Evolutionary conservation across 2,888 invertebrate species (phyloP).

Genomic region (Leptopterna dolabrata): DNA sequence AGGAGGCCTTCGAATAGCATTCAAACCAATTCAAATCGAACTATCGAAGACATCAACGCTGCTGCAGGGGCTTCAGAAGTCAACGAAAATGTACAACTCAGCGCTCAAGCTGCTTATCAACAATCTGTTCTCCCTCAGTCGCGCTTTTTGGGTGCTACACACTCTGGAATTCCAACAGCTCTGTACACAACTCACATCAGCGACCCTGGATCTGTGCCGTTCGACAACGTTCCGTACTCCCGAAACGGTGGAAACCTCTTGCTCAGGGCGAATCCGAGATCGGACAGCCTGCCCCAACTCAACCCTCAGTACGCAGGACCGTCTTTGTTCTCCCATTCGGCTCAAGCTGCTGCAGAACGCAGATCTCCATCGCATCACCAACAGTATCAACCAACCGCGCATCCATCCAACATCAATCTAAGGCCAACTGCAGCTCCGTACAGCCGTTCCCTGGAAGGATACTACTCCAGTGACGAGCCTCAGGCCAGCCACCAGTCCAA

Average conservation of each 20-base stretch:
- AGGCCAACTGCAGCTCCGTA: background rate
- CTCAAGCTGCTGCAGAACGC: background rate
- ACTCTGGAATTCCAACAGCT: background rate
- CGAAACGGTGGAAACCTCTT: background rate
- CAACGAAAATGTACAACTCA: background rate
- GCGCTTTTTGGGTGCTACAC: background rate
- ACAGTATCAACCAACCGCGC: background rate
- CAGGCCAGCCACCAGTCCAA: background rate
- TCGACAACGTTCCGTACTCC: background rate
- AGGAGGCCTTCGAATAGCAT: background rate
- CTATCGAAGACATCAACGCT: background rate
- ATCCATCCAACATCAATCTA: background rate
- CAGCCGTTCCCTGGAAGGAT: background rate
- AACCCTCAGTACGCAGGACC: background rate
- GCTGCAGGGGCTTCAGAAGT: background rate
- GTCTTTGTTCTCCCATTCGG: background rate
- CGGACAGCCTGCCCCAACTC: background rate
- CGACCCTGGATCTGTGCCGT: background rate
- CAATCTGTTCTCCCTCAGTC: background rate
- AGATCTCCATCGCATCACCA: background rate
- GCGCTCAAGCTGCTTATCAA: background rate
- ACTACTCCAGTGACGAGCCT: background rate
- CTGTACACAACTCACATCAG: background rate
- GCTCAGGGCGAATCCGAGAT: background rate
- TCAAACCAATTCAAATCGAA: background rate